Conservation (phyloP, 2,888 invertebrate genomes). For the Athalia circularis region DNA sequence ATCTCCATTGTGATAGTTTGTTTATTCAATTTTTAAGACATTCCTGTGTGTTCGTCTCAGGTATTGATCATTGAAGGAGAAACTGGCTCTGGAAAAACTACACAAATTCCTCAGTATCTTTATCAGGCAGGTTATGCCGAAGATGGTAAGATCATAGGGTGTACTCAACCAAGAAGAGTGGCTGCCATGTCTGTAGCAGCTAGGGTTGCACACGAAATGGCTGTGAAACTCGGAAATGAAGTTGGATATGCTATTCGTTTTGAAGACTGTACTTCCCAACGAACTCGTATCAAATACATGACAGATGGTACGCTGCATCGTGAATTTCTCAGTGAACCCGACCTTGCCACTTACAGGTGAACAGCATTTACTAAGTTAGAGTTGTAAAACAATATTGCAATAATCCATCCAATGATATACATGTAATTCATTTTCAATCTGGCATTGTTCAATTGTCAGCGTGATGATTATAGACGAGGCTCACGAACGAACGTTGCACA, state of each 20-base stretch:
- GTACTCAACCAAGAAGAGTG: slow-evolving; percentile 97
- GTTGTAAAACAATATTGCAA: neutral
- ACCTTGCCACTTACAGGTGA: slow-evolving; percentile 90
- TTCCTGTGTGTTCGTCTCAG: slow-evolving; percentile 66
- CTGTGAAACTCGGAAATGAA: slow-evolving; percentile 95
- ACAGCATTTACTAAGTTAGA: slow-evolving; percentile 44
- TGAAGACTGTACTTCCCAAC: slow-evolving; percentile 98
- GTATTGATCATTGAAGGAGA: slow-evolving; percentile 98
- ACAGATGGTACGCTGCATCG: slow-evolving; percentile 98
- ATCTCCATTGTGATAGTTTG: neutral
- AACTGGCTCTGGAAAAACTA: slow-evolving; percentile 99
- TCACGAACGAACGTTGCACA: slow-evolving; percentile 98
- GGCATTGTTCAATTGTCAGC: slow-evolving; percentile 74
- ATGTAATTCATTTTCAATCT: neutral
- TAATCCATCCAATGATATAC: slow-evolving; percentile 1
- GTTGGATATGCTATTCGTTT: slow-evolving; percentile 95
- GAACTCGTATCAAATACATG: slow-evolving; percentile 98
- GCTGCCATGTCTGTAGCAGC: slow-evolving; percentile 99
- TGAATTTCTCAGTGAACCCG: slow-evolving; percentile 98
- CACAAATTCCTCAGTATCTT: slow-evolving; percentile 98
- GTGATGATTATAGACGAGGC: slow-evolving; percentile 99
- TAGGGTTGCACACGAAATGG: slow-evolving; percentile 98
- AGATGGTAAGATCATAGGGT: slow-evolving; percentile 93
- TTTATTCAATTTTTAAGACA: slow-evolving; percentile 4
- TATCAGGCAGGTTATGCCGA: slow-evolving; percentile 94